phyloP scores from a whole-genome alignment of 2,797 vertebrate genomes.

The Vultur gryphus region DNA sequence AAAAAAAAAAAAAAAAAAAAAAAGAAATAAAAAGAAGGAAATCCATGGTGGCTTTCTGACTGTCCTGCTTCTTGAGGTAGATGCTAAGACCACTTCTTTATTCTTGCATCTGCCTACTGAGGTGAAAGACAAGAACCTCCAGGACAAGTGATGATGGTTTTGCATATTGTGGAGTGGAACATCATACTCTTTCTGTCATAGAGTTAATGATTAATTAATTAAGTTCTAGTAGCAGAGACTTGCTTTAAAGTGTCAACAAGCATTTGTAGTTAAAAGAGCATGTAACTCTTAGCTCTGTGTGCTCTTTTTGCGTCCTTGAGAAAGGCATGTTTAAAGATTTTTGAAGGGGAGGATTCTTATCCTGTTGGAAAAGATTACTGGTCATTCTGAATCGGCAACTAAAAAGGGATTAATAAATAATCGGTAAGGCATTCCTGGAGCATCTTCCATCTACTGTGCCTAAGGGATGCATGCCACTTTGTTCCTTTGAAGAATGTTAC shows the following conservation, averaged over 20 bases:
- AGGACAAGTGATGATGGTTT: background rate
- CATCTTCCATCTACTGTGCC: background rate
- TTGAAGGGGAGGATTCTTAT: background rate
- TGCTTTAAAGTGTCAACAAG: background rate
- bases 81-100: background rate
- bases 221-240: background rate
- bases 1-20: background rate
- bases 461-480: background rate
- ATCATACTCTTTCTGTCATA: background rate
- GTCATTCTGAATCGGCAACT: background rate
- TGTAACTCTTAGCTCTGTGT: background rate
- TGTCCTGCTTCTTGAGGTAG: background rate
- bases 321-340: background rate
- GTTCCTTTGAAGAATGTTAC: background rate
- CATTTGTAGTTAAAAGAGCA: background rate
- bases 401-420: background rate
- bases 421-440: background rate
- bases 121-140: background rate
- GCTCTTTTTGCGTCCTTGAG: background rate
- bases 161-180: background rate
- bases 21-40: no score
- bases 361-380: background rate
- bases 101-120: background rate
- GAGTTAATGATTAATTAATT: background rate
- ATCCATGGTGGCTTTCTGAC: background rate